Percentiles rank a stretch among this genome's conserved stretches.
Conservation (phyloP, 2,888 invertebrate genomes). For the Hoplodrina blanda region DNA sequence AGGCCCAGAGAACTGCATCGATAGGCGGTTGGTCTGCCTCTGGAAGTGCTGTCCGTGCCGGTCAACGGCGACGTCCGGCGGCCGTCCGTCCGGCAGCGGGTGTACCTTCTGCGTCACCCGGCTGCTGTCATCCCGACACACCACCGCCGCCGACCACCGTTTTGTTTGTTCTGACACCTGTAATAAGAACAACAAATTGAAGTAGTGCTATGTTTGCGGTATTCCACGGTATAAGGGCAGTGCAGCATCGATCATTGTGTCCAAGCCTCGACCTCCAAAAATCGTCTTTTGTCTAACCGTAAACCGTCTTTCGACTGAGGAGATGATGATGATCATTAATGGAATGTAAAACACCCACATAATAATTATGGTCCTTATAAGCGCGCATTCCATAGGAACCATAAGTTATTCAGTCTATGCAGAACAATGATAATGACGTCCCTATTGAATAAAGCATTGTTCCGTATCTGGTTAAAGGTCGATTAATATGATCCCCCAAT, state of each 20-base stretch:
- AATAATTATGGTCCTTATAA: background rate
- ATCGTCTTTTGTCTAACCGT: too few relatives aligned
- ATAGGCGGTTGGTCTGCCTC: constrained; percentile 93
- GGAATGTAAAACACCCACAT: background rate
- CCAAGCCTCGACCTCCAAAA: too few relatives aligned
- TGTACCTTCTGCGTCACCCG: constrained; percentile 82
- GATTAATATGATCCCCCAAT: background rate
- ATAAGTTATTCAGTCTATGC: constrained; percentile 15
- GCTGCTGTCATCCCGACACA: constrained; percentile 91
- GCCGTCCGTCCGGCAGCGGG: constrained; percentile 74
- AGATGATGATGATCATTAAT: background rate
- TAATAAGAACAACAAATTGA: constrained; percentile 27
- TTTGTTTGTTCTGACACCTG: constrained; percentile 92
- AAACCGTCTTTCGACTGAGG: background rate
- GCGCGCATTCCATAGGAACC: background rate
- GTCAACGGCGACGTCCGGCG: constrained; percentile 72
- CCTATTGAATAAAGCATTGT: constrained; percentile 32
- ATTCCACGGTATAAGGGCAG: too few relatives aligned
- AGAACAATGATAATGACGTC: constrained; percentile 29
- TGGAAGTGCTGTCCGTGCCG: constrained; percentile 86
- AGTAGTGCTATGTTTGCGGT: background rate
- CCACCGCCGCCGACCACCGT: constrained; percentile 96
- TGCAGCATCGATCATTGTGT: too few relatives aligned
- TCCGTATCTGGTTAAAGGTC: constrained; percentile 10
- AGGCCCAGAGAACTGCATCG: constrained; percentile 96